Evolutionary conservation across 2,888 invertebrate genomes (phyloP).

Genomic region (Leucophenga montana): DNA sequence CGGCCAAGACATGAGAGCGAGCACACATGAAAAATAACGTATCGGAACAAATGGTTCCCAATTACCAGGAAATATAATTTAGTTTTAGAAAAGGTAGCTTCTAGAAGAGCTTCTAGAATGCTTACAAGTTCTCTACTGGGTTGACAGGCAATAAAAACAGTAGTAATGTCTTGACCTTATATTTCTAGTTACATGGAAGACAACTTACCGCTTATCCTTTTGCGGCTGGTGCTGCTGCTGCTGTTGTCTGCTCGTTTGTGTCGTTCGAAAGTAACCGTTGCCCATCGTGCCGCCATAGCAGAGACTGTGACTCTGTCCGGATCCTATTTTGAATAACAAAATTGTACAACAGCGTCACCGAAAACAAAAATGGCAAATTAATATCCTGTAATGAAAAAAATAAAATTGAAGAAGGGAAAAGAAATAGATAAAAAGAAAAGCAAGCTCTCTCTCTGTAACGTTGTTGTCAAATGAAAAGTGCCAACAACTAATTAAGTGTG

Average conservation of each 20-base stretch:
- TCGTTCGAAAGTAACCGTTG: conserved; percentile 74
- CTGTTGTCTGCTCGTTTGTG: conserved; percentile 70
- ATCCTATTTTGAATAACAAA: conserved; percentile 75
- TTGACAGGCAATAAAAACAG: not conserved
- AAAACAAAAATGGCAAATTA: not conserved
- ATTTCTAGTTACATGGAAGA: not conserved
- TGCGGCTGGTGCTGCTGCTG: conserved; percentile 54
- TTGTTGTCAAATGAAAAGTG: not conserved
- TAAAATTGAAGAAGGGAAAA: not conserved
- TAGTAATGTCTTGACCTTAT: not conserved
- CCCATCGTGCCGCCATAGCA: conserved; percentile 75
- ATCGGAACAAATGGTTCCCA: too few species aligned
- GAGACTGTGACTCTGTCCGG: conserved; percentile 75
- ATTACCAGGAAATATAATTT: too few species aligned
- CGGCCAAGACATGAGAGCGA: too few species aligned
- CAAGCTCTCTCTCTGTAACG: too few species aligned
- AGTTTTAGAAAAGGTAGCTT: too few species aligned
- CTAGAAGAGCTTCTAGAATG: too few species aligned
- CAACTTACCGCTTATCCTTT: conserved; percentile 75
- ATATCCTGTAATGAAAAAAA: conserved; percentile 21
- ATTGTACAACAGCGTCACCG: conserved; percentile 50
- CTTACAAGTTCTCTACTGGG: too few species aligned
- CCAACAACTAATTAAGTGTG: not conserved
- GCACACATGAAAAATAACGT: too few species aligned
- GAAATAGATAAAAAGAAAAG: conserved; percentile 28